These are phyloP conservation scores for Hirtodrosophila histrioides DNA, from an alignment of 2,888 invertebrate species.

Conservation along the genomic window DNA sequence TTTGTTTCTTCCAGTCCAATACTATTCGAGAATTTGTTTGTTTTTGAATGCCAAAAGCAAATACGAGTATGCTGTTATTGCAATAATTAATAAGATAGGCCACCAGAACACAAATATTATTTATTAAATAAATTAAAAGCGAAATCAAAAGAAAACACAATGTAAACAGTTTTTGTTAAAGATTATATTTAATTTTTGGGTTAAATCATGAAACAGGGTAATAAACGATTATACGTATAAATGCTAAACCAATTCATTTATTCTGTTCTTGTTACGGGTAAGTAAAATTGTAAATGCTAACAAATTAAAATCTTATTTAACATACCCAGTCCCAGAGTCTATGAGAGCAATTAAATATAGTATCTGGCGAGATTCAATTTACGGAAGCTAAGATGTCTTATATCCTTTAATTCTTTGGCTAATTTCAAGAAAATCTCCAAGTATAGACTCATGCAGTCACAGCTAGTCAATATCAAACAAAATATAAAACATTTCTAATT, in stretches of 20 bases:
- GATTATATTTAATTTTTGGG: slow-evolving; percentile 45
- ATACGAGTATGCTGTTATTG: slow-evolving; percentile 10
- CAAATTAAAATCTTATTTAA: too few relatives aligned
- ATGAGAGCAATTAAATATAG: too few relatives aligned
- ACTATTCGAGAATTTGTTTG: slow-evolving; percentile 28
- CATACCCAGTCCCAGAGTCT: too few relatives aligned
- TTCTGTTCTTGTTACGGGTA: slow-evolving; percentile 27
- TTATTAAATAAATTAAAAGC: slow-evolving; percentile 38
- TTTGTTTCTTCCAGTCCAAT: slow-evolving; percentile 36
- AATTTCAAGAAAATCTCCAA: too few relatives aligned
- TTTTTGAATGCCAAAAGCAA: slow-evolving; percentile 10
- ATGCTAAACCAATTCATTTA: slow-evolving; percentile 26
- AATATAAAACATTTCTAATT: too few relatives aligned
- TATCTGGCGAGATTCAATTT: too few relatives aligned
- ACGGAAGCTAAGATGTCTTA: too few relatives aligned
- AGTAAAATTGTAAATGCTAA: slow-evolving; percentile 7
- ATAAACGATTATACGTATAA: slow-evolving; percentile 72
- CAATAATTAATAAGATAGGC: slow-evolving; percentile 5
- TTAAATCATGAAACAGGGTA: slow-evolving; percentile 65
- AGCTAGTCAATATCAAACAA: too few relatives aligned
- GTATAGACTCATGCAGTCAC: too few relatives aligned
- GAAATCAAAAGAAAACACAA: slow-evolving; percentile 35
- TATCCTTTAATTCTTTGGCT: too few relatives aligned
- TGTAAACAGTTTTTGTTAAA: slow-evolving; percentile 51
- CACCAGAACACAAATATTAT: slow-evolving; percentile 37